These are phyloP conservation scores for Cyphomyrus plagiostoma DNA, from an alignment of 2,113 vertebrate species.

Conservation along the genomic window DNA sequence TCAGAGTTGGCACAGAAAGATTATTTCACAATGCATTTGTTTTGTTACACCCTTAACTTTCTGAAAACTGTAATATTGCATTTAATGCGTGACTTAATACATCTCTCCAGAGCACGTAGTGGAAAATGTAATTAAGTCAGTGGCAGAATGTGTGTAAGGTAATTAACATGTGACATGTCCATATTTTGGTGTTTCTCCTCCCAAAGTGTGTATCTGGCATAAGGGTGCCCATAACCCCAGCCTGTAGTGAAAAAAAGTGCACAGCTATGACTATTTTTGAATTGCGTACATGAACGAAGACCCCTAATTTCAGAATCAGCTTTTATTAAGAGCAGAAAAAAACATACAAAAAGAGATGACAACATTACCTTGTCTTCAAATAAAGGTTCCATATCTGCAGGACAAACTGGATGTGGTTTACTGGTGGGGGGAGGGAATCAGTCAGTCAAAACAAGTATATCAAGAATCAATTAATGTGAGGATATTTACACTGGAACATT, in stretches of 20 bases:
- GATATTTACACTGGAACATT: not conserved
- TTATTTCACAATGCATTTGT: not conserved
- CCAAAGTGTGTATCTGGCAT: not conserved
- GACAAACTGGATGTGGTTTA: constrained; percentile 56
- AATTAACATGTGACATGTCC: not conserved
- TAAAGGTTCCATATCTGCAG: constrained; percentile 60
- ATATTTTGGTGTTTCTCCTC: not conserved
- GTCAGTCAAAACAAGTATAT: not conserved
- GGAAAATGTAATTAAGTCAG: not conserved
- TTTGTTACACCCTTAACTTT: not conserved
- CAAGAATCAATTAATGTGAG: not conserved
- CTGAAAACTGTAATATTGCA: not conserved
- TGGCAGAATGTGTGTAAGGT: not conserved
- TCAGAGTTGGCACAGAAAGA: not conserved
- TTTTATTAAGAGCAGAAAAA: not conserved
- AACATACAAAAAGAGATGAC: not conserved
- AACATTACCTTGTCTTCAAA: constrained; percentile 65
- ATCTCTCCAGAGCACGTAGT: not conserved
- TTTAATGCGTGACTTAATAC: not conserved
- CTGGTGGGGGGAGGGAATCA: constrained; percentile 37
- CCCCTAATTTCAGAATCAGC: not conserved
- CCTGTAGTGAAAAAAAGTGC: not conserved
- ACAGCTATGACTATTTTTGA: not conserved
- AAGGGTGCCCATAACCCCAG: not conserved
- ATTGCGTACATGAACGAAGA: not conserved